Evolutionary conservation across 2,113 vertebrate species (phyloP).

Genomic region (Trochalopteron elliotii): DNA sequence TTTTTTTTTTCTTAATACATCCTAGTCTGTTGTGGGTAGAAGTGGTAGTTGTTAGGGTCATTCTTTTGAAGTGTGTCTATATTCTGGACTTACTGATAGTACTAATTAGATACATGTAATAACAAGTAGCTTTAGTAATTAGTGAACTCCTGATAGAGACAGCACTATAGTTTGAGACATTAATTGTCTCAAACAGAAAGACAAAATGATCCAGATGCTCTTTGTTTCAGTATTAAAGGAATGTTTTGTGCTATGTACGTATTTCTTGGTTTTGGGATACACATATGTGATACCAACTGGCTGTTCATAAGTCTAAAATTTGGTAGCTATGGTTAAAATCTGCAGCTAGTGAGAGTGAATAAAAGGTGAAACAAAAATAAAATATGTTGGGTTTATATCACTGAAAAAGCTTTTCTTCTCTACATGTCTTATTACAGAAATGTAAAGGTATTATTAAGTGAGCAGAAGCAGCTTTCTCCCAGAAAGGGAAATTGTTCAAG

Average conservation of each 20-base stretch:
- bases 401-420: neutral
- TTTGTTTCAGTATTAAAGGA: neutral
- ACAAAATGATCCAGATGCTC: neutral
- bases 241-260: rapidly evolving
- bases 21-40: slow-evolving; percentile 7
- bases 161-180: neutral
- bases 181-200: neutral
- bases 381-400: neutral
- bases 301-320: neutral
- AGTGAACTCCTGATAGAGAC: neutral
- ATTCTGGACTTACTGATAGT: slow-evolving; percentile 40
- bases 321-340: neutral
- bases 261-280: neutral
- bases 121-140: slow-evolving; percentile 40
- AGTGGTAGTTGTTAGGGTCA: slow-evolving; percentile 31
- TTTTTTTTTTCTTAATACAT: neutral
- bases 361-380: neutral
- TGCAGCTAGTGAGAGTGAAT: neutral
- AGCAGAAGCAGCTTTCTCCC: neutral
- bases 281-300: rapidly evolving
- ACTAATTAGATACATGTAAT: slow-evolving; percentile 35
- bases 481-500: neutral
- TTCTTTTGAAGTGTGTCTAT: slow-evolving; percentile 15
- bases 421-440: neutral
- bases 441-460: neutral